Percentiles rank a stretch among this genome's conserved stretches.
Conservation (phyloP, 2,113 vertebrate species). For the Eretmochelys imbricata region DNA sequence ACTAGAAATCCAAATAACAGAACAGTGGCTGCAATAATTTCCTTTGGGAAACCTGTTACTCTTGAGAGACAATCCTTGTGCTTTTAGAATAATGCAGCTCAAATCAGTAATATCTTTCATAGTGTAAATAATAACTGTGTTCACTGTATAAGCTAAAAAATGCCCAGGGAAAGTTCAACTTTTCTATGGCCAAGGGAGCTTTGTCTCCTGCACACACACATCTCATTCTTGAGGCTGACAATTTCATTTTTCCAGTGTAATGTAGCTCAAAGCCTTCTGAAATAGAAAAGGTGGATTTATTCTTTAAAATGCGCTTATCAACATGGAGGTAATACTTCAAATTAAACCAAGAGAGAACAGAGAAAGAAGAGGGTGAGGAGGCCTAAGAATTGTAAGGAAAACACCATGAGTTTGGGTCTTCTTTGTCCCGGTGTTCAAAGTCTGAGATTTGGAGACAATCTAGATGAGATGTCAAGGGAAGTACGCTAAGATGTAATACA, state of each 20-base stretch:
- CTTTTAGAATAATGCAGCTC: neutral
- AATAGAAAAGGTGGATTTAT: neutral
- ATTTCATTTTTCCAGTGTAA: neutral
- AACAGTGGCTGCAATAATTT: neutral
- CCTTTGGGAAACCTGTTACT: neutral
- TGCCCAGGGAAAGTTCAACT: neutral
- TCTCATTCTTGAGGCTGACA: neutral
- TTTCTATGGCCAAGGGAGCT: neutral
- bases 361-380: neutral
- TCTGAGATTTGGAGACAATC: neutral
- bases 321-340: neutral
- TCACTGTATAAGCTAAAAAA: neutral
- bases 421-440: neutral
- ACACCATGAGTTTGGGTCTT: neutral
- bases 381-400: too few species aligned
- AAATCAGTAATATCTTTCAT: neutral
- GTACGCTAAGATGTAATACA: neutral
- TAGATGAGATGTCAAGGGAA: neutral
- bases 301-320: neutral
- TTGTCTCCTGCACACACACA: neutral
- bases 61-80: neutral
- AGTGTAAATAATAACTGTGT: neutral
- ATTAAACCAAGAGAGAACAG: neutral
- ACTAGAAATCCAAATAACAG: neutral
- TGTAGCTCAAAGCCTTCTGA: neutral